A percentile compares a stretch with the other conserved stretches of the same genome.
Conservation (phyloP, 2,797 vertebrate genomes). For the Galaxias olidus region DNA sequence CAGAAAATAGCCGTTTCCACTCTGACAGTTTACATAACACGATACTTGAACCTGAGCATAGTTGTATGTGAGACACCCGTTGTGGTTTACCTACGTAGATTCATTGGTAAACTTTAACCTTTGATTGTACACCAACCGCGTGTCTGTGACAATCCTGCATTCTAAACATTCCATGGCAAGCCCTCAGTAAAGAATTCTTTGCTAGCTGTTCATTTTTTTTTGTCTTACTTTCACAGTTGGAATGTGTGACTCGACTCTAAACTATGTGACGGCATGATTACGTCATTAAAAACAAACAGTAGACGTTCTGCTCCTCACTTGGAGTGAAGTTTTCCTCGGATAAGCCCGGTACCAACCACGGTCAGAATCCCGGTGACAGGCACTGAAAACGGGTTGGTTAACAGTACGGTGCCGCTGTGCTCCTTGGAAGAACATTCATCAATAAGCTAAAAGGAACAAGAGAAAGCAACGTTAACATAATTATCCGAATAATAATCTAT, state of each 20-base stretch:
- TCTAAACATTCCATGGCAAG: too few species aligned
- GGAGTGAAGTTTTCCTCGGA: conserved; percentile 49
- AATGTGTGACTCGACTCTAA: background rate
- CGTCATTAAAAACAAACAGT: background rate
- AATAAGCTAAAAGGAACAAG: conserved; percentile 52
- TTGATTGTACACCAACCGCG: too few species aligned
- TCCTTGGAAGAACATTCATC: conserved; percentile 36
- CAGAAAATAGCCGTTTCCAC: too few species aligned
- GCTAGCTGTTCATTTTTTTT: background rate
- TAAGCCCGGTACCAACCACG: conserved; percentile 63
- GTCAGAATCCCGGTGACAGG: conserved; percentile 64
- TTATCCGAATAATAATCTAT: background rate
- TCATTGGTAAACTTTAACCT: too few species aligned
- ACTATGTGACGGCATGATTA: background rate
- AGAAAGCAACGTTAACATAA: background rate
- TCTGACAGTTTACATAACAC: too few species aligned
- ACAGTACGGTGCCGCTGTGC: conserved; percentile 56
- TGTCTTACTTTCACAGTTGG: background rate
- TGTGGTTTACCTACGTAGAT: too few species aligned
- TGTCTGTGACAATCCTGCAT: background rate
- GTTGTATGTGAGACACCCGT: too few species aligned
- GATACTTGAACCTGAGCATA: too few species aligned
- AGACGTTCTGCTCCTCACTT: conserved; percentile 58
- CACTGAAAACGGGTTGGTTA: conserved; percentile 66
- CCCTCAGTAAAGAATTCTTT: too few species aligned